Evolutionary conservation across 2,797 vertebrate genomes (phyloP).

Genomic region (Etheostoma perlongum): DNA sequence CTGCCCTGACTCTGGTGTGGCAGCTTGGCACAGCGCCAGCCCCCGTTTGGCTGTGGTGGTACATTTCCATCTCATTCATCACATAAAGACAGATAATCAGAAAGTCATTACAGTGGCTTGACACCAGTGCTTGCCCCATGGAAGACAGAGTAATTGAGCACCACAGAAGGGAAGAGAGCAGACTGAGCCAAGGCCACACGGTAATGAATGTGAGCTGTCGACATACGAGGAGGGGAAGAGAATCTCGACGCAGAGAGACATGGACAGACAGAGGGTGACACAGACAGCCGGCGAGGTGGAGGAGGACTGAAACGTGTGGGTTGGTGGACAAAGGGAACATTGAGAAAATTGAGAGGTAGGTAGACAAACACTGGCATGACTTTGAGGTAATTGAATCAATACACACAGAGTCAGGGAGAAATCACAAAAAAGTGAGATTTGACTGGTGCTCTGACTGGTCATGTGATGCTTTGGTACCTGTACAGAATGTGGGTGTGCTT

Average conservation of each 20-base stretch:
- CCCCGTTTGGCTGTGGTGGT: conserved; percentile 88
- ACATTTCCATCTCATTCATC: conserved; percentile 99
- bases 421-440: conserved; percentile 30
- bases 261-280: conserved; percentile 55
- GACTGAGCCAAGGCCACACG: conserved; percentile 91
- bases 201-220: conserved; percentile 96
- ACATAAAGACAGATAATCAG: conserved; percentile 99
- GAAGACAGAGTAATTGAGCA: conserved; percentile 98
- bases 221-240: conserved; percentile 79
- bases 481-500: background rate
- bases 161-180: conserved; percentile 86
- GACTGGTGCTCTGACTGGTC: conserved; percentile 5
- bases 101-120: conserved; percentile 98
- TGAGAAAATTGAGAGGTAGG: conserved; percentile 31
- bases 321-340: conserved; percentile 38
- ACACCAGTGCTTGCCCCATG: conserved; percentile 89
- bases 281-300: conserved; percentile 47
- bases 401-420: conserved; percentile 59
- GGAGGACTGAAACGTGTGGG: conserved; percentile 36
- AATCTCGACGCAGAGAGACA: conserved; percentile 41
- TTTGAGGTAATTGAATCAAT: conserved; percentile 71
- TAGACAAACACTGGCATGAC: conserved; percentile 53
- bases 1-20: conserved; percentile 78
- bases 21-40: conserved; percentile 87
- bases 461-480: conserved; percentile 12